These are phyloP conservation scores for Rattus norvegicus DNA, from an alignment of 2,113 vertebrate species.

Conservation along the genomic window GRCr8 NC_086024.1:75176001-75176500, in stretches of 20 bases:
- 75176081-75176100: background rate
- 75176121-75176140: conserved; percentile 12
- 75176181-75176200: conserved; percentile 36
- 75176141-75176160: conserved; percentile 39
- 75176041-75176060: background rate
- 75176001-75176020: background rate
- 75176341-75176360: background rate
- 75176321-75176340: background rate
- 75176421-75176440: background rate
- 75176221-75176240: conserved; percentile 28
- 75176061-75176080: conserved; percentile 10
- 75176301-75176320: conserved; percentile 39
- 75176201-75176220: conserved; percentile 28
- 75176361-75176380: background rate
- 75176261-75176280: conserved; percentile 46
- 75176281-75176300: conserved; percentile 12
- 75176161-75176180: conserved; percentile 26
- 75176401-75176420: background rate
- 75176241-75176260: background rate
- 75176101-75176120: conserved; percentile 1
- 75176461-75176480: background rate
- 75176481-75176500: too few species aligned
- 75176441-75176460: background rate
- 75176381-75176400: background rate
- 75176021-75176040: background rate